Base-by-base conservation (phyloP, 1,140 invertebrate species). In the Calycopis cecrops region DNA sequence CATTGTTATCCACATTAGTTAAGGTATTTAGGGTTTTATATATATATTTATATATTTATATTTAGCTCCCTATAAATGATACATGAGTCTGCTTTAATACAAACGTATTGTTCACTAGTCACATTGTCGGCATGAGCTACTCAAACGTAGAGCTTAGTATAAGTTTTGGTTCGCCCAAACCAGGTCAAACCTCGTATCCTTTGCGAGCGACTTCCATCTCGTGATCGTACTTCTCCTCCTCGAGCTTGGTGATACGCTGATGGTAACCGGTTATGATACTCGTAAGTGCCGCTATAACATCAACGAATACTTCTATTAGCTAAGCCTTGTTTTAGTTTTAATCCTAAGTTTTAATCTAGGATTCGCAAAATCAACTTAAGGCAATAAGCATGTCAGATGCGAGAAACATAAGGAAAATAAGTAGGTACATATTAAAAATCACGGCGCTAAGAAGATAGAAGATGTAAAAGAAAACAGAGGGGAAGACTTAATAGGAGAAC, bases 151-250 rank as follows among this genome's bases (percentile, higher is more conserved):
- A 80, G 80, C 79, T 70, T 78, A 73, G 67, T 67, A 74, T 71
- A 62, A 71, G 76, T 72, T 70, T 65, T 63, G 67, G 63, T 67
- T 72, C 65, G 78, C 72, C 65, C 70, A 85, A 85, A 83, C 69
- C 77, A 80, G 68, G 65, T 80, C 90, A 90, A 90, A 95, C 94
- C 94, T 95, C 96, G 83, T 93, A 92, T 88, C 97, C 95, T 93
- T 96, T 98, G 89, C 92, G 93, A 88, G 94, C 91, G 87, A 98
- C 96, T 90, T 96, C 94, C 88, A 93, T 93, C 90, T 99, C 97
- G 90, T 97, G 92, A 92, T 99, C 97, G 91, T 97, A 98, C 91
- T 98, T 98, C 90, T 94, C 92, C 88, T 95, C 94, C 90, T 99
- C 97, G 84, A 99, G 92, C 73, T 90, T 89, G 80, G 87, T 89